A percentile compares a stretch with the other conserved stretches of the same genome.
phyloP scores from a whole-genome alignment of 2,113 vertebrate genomes.

The Saccopteryx leptura region DNA sequence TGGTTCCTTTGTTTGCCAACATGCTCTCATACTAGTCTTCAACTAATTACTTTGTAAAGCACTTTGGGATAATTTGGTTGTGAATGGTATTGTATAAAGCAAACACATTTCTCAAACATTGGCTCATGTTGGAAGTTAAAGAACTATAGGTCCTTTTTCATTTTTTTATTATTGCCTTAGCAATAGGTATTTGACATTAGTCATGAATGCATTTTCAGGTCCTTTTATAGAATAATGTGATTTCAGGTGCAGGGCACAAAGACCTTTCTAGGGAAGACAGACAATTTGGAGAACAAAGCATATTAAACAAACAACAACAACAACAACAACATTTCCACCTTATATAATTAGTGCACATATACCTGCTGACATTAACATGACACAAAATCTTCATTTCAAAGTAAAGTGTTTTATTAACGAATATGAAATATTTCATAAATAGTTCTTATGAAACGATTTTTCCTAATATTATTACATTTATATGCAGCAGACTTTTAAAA shows the following conservation, averaged over 20 bases:
- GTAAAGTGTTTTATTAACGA: constrained; percentile 21
- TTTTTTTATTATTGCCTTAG: constrained; percentile 32
- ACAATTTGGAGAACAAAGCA: not conserved
- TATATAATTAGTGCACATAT: not conserved
- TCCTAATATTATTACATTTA: not conserved
- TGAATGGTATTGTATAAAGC: constrained; percentile 73
- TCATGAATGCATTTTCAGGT: not conserved
- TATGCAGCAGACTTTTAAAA: not conserved
- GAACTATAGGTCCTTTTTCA: constrained; percentile 15
- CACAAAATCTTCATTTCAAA: constrained; percentile 21
- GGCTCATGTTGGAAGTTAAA: constrained; percentile 42
- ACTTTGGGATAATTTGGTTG: constrained; percentile 78
- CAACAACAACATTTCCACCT: not conserved
- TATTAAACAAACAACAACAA: not conserved
- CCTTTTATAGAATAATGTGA: not conserved
- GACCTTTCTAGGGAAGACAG: not conserved
- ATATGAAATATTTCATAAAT: not conserved
- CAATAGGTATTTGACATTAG: not conserved
- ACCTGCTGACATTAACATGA: not conserved
- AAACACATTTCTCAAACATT: constrained; percentile 69
- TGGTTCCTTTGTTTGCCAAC: constrained; percentile 67
- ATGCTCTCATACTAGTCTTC: constrained; percentile 63
- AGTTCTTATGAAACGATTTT: not conserved
- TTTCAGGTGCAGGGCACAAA: constrained; percentile 28
- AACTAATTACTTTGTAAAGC: constrained; percentile 82